Base-by-base conservation (phyloP, 2,888 invertebrate genomes). In the Troides aeacus region DNA sequence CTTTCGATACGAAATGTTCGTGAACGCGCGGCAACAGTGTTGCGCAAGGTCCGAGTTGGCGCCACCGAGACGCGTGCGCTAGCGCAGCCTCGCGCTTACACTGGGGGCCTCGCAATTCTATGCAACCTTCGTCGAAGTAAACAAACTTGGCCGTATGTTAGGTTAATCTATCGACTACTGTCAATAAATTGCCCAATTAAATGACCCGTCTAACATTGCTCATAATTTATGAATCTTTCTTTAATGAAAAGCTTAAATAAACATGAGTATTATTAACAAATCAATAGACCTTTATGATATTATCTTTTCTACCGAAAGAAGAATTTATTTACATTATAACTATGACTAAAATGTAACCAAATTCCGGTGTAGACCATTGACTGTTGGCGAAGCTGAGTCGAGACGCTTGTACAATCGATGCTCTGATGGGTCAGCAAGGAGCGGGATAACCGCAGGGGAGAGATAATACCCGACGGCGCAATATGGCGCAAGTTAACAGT, bases 11-110 rank as follows among this genome's bases (percentile, higher is more conserved):
- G 78, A 78, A 74, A 78, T 75, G 75, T 78, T 84, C 84, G 86
- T 88, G 84, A 87, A 85, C 82, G 78, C 79, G 78, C 77, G 79
- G 74, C 75, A 77, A 79, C 81, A 84, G 83, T 77, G 86, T 92
- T 92, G 87, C 88, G 88, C 84, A 92, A 91, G 83, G 79, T 77
- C 76, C 79, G 80, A 77, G 78, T 81, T 87, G 91, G 91, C 90
- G 92, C 91, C 92, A 86, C 81, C 81, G 89, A 92, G 92, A 92
- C 92, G 92, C 91, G 89, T 91, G 89, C 85, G 90, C 91, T 79
- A 83, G 89, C 87, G 88, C 90, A 90, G 89, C 85, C 90, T 87
- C 89, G 78, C 89, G 88, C 89, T 86, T 85, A 84, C 85, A 92
- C 92, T 92, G 92, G 84, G 84, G 84, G 86, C 89, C 88, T 90